Conservation (phyloP, 30 jellyfish, hydroid and myxozoan genomes). For the Aurelia aurita complex sp. Pacific region DNA sequence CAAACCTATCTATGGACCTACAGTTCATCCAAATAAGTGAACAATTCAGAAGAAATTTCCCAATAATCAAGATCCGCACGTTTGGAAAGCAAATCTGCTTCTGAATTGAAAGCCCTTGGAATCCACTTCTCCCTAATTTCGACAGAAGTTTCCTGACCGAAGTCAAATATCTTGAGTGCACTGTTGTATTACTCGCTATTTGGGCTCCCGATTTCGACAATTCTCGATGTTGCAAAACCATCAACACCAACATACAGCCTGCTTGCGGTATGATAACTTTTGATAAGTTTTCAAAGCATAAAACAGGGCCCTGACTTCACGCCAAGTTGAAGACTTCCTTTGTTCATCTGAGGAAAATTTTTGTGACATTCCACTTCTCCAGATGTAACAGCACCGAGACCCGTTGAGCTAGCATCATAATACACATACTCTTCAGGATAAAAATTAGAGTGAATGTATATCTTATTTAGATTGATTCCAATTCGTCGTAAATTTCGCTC, state of each 20-base stretch:
- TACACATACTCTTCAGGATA: neutral
- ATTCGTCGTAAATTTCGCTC: too few species aligned
- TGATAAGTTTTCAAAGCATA: neutral
- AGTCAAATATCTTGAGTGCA: neutral
- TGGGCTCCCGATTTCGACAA: too few species aligned
- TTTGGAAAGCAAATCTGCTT: neutral
- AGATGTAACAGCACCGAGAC: slow-evolving; percentile 7
- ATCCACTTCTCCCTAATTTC: slow-evolving; percentile 9
- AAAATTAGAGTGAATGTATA: neutral
- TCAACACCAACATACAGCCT: slow-evolving; percentile 1
- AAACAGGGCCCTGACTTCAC: neutral
- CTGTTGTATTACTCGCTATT: too few species aligned
- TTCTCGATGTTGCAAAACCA: too few species aligned
- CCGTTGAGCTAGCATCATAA: slow-evolving; percentile 22
- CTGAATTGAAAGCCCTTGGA: neutral
- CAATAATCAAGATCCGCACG: neutral
- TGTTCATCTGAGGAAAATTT: neutral
- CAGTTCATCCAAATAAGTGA: too few species aligned
- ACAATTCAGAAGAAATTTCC: neutral
- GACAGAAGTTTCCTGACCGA: neutral
- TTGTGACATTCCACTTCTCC: neutral
- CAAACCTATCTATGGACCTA: neutral
- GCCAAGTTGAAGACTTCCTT: slow-evolving; percentile 20
- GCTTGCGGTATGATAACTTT: neutral
- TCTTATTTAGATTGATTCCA: neutral